phyloP scores from a whole-genome alignment of 2,888 invertebrate genomes.

The Cheilosia variabilis region DNA sequence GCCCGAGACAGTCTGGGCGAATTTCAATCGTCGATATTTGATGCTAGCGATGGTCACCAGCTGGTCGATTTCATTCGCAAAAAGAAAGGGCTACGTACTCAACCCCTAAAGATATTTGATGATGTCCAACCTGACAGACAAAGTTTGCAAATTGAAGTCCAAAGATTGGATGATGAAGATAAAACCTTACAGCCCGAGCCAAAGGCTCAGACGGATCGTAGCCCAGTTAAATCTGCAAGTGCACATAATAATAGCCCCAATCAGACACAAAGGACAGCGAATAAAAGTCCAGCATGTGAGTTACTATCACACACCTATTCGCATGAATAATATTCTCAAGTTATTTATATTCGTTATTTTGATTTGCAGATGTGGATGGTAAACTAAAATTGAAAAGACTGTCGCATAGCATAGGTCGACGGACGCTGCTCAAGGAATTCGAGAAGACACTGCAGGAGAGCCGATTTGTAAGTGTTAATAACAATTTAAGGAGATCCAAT shows the following conservation, averaged over 20 bases:
- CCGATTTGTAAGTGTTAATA: constrained; percentile 59
- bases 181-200: constrained; percentile 1
- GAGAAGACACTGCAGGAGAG: constrained; percentile 61
- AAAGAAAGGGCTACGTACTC: constrained; percentile 52
- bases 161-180: constrained; percentile 35
- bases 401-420: constrained; percentile 38
- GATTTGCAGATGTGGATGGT: not conserved
- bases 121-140: constrained; percentile 39
- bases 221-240: not conserved
- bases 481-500: too few species aligned
- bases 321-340: too few species aligned
- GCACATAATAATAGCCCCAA: not conserved
- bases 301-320: not conserved
- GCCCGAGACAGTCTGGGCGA: constrained; percentile 51
- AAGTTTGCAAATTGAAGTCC: constrained; percentile 63
- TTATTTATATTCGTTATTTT: not conserved
- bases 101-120: constrained; percentile 58
- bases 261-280: not conserved
- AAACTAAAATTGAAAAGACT: constrained; percentile 24
- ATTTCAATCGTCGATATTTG: constrained; percentile 65
- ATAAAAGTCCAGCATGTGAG: constrained; percentile 45
- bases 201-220: not conserved
- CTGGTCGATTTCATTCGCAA: constrained; percentile 65
- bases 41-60: constrained; percentile 61
- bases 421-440: constrained; percentile 60